Evolutionary conservation across 2,797 vertebrate species (phyloP).

Genomic region (Chelon auratus): DNA sequence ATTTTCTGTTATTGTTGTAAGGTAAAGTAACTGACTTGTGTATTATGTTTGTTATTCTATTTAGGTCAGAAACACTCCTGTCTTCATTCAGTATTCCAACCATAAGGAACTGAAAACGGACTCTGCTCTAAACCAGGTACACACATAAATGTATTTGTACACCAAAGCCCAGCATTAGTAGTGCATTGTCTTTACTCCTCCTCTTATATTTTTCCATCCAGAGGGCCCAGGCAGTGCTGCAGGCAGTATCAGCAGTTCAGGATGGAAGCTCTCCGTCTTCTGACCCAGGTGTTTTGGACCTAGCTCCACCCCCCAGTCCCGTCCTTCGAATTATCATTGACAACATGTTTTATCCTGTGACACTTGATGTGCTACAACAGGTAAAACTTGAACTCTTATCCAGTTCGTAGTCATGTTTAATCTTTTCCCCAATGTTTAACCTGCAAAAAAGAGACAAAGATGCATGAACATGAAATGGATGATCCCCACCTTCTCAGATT

Average conservation of each 20-base stretch:
- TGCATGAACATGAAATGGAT: background rate
- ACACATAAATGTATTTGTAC: background rate
- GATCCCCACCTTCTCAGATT: background rate
- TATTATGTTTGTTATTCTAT: constrained; percentile 58
- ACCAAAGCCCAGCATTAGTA: background rate
- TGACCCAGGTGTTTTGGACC: constrained; percentile 90
- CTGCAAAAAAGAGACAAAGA: background rate
- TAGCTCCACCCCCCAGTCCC: constrained; percentile 94
- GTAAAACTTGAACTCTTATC: constrained; percentile 68
- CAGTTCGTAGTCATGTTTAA: background rate
- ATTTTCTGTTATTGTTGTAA: background rate
- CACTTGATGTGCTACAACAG: constrained; percentile 98
- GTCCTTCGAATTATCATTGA: constrained; percentile 98
- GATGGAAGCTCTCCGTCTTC: constrained; percentile 93
- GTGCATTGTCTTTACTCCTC: no score
- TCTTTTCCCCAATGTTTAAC: background rate
- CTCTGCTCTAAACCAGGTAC: constrained; percentile 96
- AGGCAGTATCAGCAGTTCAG: constrained; percentile 97
- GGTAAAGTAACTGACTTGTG: background rate
- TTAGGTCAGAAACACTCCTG: constrained; percentile 94
- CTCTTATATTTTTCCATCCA: constrained; percentile 54
- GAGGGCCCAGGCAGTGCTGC: constrained; percentile 96
- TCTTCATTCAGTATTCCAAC: constrained; percentile 98
- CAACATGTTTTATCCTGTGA: constrained; percentile 99
- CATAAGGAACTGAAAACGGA: constrained; percentile 99